Conservation (phyloP, 2,797 vertebrate species). For the Sciurus vulgaris region DNA sequence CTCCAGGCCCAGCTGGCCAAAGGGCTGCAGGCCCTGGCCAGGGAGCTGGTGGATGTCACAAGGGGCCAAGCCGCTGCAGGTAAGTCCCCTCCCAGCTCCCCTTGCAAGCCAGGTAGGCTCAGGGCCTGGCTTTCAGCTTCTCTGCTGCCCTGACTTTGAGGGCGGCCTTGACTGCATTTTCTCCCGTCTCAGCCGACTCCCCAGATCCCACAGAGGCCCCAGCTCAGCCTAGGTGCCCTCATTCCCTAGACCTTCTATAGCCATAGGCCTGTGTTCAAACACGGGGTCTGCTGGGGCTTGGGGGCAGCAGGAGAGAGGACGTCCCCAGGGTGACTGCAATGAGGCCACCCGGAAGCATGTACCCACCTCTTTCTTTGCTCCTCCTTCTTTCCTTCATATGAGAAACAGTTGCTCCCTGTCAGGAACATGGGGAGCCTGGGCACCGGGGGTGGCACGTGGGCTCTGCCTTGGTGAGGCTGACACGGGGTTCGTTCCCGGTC, state of each 20-base stretch:
- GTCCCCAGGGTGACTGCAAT: neutral
- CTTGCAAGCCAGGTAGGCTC: neutral
- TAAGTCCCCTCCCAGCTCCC: neutral
- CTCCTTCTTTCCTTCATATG: constrained; percentile 1
- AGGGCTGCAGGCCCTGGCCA: neutral
- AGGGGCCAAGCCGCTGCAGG: neutral
- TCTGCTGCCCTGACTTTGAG: neutral
- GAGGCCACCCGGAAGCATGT: neutral
- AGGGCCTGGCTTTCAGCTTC: neutral
- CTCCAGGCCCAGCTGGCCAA: neutral
- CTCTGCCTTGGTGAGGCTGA: neutral
- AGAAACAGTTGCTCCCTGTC: neutral
- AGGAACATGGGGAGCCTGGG: neutral
- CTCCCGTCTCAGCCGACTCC: neutral
- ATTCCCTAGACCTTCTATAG: neutral
- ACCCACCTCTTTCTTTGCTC: constrained; percentile 11
- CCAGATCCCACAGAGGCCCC: neutral
- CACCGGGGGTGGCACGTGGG: too few species aligned
- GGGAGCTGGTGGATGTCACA: neutral
- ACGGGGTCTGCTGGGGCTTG: neutral
- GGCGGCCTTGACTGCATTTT: neutral
- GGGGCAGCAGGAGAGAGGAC: neutral
- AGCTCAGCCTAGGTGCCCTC: neutral
- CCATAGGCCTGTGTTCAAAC: neutral
- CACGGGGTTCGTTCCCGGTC: neutral